phyloP scores from a whole-genome alignment of 2,888 invertebrate species.

The Pammene fasciana region DNA sequence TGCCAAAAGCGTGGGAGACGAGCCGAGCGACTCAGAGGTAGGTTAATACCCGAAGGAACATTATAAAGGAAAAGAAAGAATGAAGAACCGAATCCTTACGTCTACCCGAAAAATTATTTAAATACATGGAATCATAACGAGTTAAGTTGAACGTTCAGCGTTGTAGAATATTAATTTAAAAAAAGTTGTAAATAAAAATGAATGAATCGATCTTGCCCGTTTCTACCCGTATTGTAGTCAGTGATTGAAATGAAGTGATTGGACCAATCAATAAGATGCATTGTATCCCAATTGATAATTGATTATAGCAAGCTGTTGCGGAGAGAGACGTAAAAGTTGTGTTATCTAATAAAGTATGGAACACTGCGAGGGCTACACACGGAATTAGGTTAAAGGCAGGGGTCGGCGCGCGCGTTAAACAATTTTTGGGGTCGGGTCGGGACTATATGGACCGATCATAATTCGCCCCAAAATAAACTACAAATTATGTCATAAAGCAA shows the following conservation, averaged over 20 bases:
- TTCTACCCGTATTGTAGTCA: conserved; percentile 48
- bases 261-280: conserved; percentile 49
- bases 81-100: background rate
- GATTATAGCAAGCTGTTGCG: conserved; percentile 46
- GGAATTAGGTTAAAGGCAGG: conserved; percentile 74
- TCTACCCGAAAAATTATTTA: background rate
- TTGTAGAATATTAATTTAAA: background rate
- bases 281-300: conserved; percentile 54
- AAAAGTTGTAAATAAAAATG: background rate
- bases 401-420: conserved; percentile 58
- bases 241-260: conserved; percentile 50
- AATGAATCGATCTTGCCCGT: conserved; percentile 27
- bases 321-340: conserved; percentile 52
- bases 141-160: background rate
- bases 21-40: conserved; percentile 53
- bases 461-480: conserved; percentile 65
- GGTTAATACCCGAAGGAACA: conserved; percentile 55
- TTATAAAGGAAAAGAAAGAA: conserved; percentile 46
- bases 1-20: conserved; percentile 78
- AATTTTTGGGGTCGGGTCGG: conserved; percentile 69
- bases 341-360: conserved; percentile 67
- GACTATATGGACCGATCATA: conserved; percentile 64
- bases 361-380: conserved; percentile 62
- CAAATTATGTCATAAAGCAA: conserved; percentile 60
- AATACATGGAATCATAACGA: background rate